These are phyloP conservation scores for Charaxes varanes DNA, from an alignment of 1,140 invertebrate genomes.

Conservation along the genomic window DNA sequence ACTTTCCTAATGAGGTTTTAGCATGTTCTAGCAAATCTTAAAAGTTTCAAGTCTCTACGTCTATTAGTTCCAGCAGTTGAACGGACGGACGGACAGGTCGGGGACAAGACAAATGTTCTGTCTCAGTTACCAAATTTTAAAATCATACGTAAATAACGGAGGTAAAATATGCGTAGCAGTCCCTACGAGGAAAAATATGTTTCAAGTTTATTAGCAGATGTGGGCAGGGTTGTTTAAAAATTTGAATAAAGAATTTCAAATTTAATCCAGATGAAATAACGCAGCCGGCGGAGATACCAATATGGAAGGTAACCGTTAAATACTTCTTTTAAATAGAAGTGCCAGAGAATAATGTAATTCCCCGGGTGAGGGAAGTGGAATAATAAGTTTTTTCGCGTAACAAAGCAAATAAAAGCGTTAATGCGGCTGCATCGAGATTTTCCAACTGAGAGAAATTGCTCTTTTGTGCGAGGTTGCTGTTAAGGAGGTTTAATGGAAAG, in stretches of 20 bases:
- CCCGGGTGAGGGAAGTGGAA: conserved; percentile 59
- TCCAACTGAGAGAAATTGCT: conserved; percentile 67
- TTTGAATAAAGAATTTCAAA: conserved; percentile 18
- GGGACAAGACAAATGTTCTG: no score
- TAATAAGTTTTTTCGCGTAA: conserved; percentile 70
- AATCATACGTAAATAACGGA: neutral
- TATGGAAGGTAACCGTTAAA: conserved; percentile 26
- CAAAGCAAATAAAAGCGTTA: conserved; percentile 68
- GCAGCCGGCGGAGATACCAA: conserved; percentile 16
- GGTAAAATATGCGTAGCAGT: neutral
- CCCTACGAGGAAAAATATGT: neutral
- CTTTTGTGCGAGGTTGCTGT: conserved; percentile 63
- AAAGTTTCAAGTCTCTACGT: no score
- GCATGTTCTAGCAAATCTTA: no score
- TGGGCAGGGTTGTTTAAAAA: conserved; percentile 12
- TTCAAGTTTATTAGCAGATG: neutral
- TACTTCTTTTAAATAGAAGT: conserved; percentile 37
- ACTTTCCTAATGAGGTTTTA: no score
- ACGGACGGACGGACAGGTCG: no score
- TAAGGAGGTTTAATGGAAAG: conserved; percentile 68
- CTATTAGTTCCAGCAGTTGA: no score
- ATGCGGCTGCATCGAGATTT: conserved; percentile 69
- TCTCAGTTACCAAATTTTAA: no score
- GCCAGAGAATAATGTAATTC: conserved; percentile 62
- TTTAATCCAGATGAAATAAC: conserved; percentile 13